Evolutionary conservation across 2,797 vertebrate species (phyloP), one percentile per base, ranked within the genome.

Genomic region (Gephyroberyx darwinii): DNA sequence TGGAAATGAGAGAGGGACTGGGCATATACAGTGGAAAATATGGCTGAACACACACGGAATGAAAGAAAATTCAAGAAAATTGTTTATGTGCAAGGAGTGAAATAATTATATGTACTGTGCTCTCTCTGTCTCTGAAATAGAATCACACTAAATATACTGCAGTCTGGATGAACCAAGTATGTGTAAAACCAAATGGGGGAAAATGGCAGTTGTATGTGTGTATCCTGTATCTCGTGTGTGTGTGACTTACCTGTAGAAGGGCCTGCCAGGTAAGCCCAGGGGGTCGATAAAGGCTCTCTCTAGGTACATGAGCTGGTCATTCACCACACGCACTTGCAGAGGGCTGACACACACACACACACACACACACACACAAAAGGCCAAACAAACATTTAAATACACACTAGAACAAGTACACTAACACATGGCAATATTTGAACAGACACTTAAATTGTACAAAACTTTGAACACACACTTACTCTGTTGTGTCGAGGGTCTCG

Each of bases 291-390:
- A 98, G 50, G 96, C 95, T 83, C 96, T 93, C 89, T 99, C 97
- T 80, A 99, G 89, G 86, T 96, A 96, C 96, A 98, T 97, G 35
- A 98, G 91, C 86, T 97, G 97, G 87, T 99, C 98, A 33, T 99
- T 99, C 53, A 93, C 80, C 65, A 95, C 90, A 67, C 97, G 95
- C 37, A 98, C 88, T 77, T 94, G 91, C 65, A 98, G 70, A 26
- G 91, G 84, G 82, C 96, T 98, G 72, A 80, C 65, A 74, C 37
- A 85, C 82, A 80, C 52, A 30, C 52, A 77, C 19, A 71, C 45
- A 65, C 53, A 48, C 58, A 47, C 52, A 77, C 53, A 75, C 30
- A 65, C 35, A 50, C 39, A 31, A 35, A 35, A 17, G 7, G 52
- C 12, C 22, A 0, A 39, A 70, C 19, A 48, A 2, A 57, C 22